Base-by-base conservation (phyloP, 2,888 invertebrate species). In the Andrena chrysosceles region DNA sequence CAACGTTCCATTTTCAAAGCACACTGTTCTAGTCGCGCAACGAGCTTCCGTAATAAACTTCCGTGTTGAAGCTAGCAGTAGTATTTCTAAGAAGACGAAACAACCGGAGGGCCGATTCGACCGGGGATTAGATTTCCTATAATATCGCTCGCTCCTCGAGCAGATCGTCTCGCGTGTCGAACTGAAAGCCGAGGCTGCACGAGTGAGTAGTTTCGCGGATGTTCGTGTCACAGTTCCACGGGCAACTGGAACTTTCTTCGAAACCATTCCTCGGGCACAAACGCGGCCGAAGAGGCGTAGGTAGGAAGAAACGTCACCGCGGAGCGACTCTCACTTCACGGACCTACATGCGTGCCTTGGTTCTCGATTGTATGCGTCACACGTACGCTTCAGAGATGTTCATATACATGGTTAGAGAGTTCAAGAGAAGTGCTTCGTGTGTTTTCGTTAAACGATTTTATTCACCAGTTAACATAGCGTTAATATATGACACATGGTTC, bases 281-380 rank as follows among this genome's bases (percentile, higher is more conserved):
- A 60, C 73, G 74, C 23, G 59, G 13, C 48, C 56, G 64, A 75
- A 66, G 69, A 77, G 72, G 80, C 79, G 87, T 88, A 77, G 91
- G 92, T 81, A 85, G 91, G 81, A 84, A 80, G 86, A 73, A 87
- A 87, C 91, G 90, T 91, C 91, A 90, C 83, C 89, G 80, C 67
- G n/a, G 72, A 60, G 54, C 81, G 73, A 85, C 86, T 87, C 87
- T 88, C 87, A 87, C 87, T 87, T 79, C 73, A 66, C 70, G 80
- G 87, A 86, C 87, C 88, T 86, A 89, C 81, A 82, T 42, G 42
- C 26, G 10, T 48, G 59, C 69, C 59, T 31, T 6, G 71, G 67
- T 72, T 77, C 75, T 54, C 66, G 60, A 67, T 26, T 54, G 48
- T 10, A 26, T 23, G 3, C 6, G 13, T 59, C 67, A 26, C 33